phyloP scores from a whole-genome alignment of 2,888 invertebrate genomes.

The Cremastinae sp. region DNA sequence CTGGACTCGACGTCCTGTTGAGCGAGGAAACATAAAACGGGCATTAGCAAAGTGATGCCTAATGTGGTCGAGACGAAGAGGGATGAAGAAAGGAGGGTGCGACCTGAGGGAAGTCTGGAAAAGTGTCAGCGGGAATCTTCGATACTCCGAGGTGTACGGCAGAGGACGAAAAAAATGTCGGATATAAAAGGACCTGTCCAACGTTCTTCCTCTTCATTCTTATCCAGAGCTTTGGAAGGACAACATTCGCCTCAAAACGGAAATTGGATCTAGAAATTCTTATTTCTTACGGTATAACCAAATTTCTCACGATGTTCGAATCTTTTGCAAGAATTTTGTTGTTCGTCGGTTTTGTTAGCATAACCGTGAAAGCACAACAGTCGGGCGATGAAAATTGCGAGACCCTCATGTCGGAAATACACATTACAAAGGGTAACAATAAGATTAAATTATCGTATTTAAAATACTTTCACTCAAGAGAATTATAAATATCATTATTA shows the following conservation, averaged over 20 bases:
- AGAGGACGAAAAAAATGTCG: constrained; percentile 64
- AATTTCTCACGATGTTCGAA: constrained; percentile 39
- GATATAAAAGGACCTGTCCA: constrained; percentile 74
- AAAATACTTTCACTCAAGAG: too few relatives aligned
- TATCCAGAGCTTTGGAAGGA: constrained; percentile 46
- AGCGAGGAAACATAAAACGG: constrained; percentile 67
- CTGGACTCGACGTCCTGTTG: constrained; percentile 27
- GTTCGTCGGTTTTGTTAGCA: constrained; percentile 32
- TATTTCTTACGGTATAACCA: not conserved
- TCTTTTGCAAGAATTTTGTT: constrained; percentile 38
- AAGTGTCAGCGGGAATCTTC: constrained; percentile 73
- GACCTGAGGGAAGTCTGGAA: constrained; percentile 63
- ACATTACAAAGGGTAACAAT: constrained; percentile 93
- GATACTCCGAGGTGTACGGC: constrained; percentile 66
- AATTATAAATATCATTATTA: not conserved
- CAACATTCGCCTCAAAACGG: constrained; percentile 5
- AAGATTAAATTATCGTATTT: too few relatives aligned
- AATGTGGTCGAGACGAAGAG: constrained; percentile 63
- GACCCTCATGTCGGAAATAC: constrained; percentile 92
- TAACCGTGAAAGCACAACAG: constrained; percentile 61
- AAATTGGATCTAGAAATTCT: constrained; percentile 3
- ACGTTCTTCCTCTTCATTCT: constrained; percentile 70
- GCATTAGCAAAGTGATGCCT: constrained; percentile 70
- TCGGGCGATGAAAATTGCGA: constrained; percentile 89
- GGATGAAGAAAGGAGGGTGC: constrained; percentile 47